Conservation (phyloP, 2,797 vertebrate species). For the Anolis apletophallus region DNA sequence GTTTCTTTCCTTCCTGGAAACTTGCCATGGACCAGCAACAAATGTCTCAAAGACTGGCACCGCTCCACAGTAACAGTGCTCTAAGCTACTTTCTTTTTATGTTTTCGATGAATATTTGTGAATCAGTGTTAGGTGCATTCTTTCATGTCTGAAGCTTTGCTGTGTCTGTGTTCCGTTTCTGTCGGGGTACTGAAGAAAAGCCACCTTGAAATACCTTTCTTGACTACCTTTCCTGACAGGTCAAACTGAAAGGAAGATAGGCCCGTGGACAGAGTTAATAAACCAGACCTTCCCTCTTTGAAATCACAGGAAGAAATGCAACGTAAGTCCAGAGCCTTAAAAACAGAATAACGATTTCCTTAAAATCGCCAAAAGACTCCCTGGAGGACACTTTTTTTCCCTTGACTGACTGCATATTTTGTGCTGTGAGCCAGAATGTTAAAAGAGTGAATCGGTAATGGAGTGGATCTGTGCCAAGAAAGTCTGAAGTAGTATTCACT, state of each 20-base stretch:
- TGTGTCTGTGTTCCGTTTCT: conserved; percentile 2
- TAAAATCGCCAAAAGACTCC: conserved; percentile 20
- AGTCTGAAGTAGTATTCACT: conserved; percentile 16
- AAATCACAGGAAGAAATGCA: conserved; percentile 8
- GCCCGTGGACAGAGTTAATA: background rate
- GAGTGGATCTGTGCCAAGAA: conserved; percentile 12
- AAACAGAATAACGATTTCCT: conserved; percentile 20
- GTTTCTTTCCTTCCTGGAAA: no score
- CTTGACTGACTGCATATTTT: conserved; percentile 1
- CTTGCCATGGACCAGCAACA: no score
- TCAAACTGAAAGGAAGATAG: conserved; percentile 23
- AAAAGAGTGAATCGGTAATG: conserved; percentile 20
- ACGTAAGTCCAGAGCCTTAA: background rate
- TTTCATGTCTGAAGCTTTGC: background rate
- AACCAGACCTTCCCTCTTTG: background rate
- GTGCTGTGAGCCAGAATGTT: conserved; percentile 1
- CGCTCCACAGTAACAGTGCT: background rate
- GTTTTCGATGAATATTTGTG: conserved; percentile 7
- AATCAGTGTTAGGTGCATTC: background rate
- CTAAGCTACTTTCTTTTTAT: background rate
- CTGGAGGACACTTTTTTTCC: conserved; percentile 2
- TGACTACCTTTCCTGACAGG: conserved; percentile 10
- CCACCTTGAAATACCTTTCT: background rate
- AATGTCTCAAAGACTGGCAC: no score
- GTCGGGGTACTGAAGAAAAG: conserved; percentile 22